A percentile compares a stretch with the other conserved stretches of the same genome.
phyloP scores from a whole-genome alignment of 2,797 vertebrate species.

The Cyclopterus lumpus region DNA sequence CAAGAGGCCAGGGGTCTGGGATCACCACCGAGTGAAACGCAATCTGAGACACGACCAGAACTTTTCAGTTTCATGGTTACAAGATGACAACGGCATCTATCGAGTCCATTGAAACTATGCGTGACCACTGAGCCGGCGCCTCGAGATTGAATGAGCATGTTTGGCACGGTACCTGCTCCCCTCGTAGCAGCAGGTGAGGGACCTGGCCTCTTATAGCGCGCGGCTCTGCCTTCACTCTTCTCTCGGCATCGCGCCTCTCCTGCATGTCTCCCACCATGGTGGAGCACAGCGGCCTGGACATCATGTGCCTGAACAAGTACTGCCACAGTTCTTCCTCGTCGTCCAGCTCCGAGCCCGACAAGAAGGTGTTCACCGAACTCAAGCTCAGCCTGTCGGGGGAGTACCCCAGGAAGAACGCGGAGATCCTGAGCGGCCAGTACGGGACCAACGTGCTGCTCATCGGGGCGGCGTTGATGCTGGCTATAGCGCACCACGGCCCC shows the following conservation, averaged over 20 bases:
- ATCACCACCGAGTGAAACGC: constrained; percentile 75
- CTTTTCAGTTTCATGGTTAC: constrained; percentile 68
- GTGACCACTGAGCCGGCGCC: constrained; percentile 68
- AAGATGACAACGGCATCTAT: constrained; percentile 70
- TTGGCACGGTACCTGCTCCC: constrained; percentile 73
- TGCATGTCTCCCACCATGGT: constrained; percentile 72
- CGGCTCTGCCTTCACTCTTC: constrained; percentile 43
- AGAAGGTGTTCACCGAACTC: constrained; percentile 75
- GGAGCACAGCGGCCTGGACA: constrained; percentile 80
- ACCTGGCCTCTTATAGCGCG: constrained; percentile 69
- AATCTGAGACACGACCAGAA: constrained; percentile 65
- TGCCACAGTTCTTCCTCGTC: constrained; percentile 79
- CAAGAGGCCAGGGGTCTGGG: constrained; percentile 46
- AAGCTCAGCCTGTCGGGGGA: constrained; percentile 72
- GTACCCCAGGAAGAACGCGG: constrained; percentile 91
- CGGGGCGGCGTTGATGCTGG: constrained; percentile 91
- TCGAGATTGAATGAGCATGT: constrained; percentile 78
- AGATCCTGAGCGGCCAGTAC: constrained; percentile 94
- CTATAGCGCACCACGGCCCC: constrained; percentile 86
- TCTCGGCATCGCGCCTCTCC: constrained; percentile 30
- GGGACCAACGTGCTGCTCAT: constrained; percentile 92
- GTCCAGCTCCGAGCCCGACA: constrained; percentile 78
- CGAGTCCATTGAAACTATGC: constrained; percentile 64
- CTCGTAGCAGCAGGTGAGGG: constrained; percentile 65
- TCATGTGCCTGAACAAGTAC: constrained; percentile 81